Base-by-base conservation (phyloP, 2,888 invertebrate species). In the Zele albiditarsus region DNA sequence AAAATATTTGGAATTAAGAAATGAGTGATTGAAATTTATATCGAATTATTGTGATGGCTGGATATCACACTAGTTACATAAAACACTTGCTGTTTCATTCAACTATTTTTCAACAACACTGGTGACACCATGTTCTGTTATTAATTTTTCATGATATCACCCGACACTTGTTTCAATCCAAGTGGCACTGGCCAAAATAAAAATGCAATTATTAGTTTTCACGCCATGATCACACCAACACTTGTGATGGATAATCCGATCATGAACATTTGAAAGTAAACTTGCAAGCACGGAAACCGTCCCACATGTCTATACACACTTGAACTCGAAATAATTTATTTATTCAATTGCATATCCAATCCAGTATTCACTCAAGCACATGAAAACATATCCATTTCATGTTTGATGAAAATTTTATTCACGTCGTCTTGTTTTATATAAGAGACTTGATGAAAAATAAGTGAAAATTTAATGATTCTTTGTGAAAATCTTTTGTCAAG, bases 281-380 rank as follows among this genome's bases (percentile, higher is more conserved):
- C n/a, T 31, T 63, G 16, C 2, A 33, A 33, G 16, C 16, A 63
- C 16, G 31, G 31, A 63, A 63, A 31, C 33, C 28, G 31, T 33
- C 31, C 5, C 63, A 63, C 63, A 63, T 33, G 33, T 20, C 25
- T 14, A 23, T 3, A 60, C 14, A 60, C 28, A 28, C n/a, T 60
- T 28, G n/a, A 27, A 60, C 60, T 60, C 28, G 6, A 27, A 14
- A 60, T 28, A 2, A 27, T 62, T 8, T 28, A 12, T 62, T 14
- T 28, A 31, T n/a, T 63, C 8, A 20, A 33, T 63, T 38, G n/a
- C 33, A 31, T 62, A 62, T 62, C 62, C 62, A 63, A 63, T 16
- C 23, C 63, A 63, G n/a, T 12, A 63, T 38, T 63, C 62, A 62
- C 62, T 62, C 57, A 60, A 27, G 10, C 60, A 27, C 60, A 60